phyloP scores from a whole-genome alignment of 2,113 vertebrate genomes.

The Mirza zaza region DNA sequence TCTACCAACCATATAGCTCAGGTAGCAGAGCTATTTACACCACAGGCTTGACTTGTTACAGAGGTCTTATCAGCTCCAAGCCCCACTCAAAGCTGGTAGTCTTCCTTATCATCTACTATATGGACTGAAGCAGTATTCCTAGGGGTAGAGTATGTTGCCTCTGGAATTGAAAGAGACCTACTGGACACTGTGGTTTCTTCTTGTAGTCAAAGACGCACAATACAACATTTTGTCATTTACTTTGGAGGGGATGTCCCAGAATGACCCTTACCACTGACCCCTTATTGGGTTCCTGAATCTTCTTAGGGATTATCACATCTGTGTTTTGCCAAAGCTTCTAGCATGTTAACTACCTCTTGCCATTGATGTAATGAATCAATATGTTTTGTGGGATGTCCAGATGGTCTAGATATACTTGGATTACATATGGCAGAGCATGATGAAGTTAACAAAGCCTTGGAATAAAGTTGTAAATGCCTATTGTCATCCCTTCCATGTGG shows the following conservation, averaged over 20 bases:
- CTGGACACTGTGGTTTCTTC: neutral
- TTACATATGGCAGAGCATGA: neutral
- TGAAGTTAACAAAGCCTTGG: neutral
- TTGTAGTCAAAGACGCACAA: neutral
- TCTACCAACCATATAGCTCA: neutral
- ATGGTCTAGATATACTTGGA: neutral
- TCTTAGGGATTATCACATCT: neutral
- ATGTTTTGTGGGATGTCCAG: neutral
- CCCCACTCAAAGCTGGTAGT: neutral
- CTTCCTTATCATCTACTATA: neutral
- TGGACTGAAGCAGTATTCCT: neutral
- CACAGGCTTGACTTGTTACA: neutral
- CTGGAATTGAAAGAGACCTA: neutral
- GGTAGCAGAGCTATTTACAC: neutral
- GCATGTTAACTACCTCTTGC: neutral
- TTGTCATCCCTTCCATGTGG: neutral
- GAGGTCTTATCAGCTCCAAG: neutral
- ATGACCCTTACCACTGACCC: neutral
- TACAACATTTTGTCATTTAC: neutral
- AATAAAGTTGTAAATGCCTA: neutral
- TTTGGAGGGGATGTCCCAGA: neutral
- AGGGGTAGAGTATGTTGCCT: neutral
- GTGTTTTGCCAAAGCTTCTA: neutral
- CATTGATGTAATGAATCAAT: neutral
- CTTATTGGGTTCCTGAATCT: neutral